Evolutionary conservation across 2,888 invertebrate genomes (phyloP), one percentile per base, ranked within the genome.

Genomic region (Pyrochroa serraticornis): DNA sequence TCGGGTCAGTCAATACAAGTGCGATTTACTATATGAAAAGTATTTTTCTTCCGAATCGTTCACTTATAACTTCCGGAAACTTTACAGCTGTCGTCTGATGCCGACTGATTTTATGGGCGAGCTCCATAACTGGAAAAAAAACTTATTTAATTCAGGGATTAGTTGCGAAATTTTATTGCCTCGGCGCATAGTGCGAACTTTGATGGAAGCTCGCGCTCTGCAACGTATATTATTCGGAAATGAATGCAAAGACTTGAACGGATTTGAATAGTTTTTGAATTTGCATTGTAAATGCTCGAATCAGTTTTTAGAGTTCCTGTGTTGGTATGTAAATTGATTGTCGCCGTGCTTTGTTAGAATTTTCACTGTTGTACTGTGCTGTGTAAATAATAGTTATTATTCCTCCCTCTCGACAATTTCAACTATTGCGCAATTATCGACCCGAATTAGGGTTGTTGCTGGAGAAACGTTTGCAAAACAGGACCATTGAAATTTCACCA

Each of bases 1-100:
- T 73, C 51, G 64, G 70, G 70, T 70, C 68, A 66, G 69, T 73
- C 72, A 73, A 74, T 74, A 74, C 69, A 70, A 69, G 65, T 61
- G 64, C 72, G 69, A 71, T 71, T 72, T 71, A 60, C 68, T 62
- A 54, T 65, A 64, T 68, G 67, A 63, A 68, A 66, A 66, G 66
- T 65, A 63, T 67, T 68, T 63, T 54, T 66, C 64, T 65, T 62
- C 44, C 45, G 57, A 45, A 64, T 59, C 62, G 65, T 65, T 65
- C 64, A 58, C 51, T 59, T 62, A 53, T 58, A 57, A 57, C 45
- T 51, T 22, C 33, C 50, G 51, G 35, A 48, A 57, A 59, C 42
- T 59, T 62, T 54, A 47, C 44, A 43, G 53, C 33, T 52, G 42
- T 31, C 33, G 37, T 50, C 51, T 51, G n/a, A n/a, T n/a, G 31